Evolutionary conservation across 1,140 invertebrate species (phyloP), one percentile per base, ranked within the genome.

Genomic region (Brachionus rubens): DNA sequence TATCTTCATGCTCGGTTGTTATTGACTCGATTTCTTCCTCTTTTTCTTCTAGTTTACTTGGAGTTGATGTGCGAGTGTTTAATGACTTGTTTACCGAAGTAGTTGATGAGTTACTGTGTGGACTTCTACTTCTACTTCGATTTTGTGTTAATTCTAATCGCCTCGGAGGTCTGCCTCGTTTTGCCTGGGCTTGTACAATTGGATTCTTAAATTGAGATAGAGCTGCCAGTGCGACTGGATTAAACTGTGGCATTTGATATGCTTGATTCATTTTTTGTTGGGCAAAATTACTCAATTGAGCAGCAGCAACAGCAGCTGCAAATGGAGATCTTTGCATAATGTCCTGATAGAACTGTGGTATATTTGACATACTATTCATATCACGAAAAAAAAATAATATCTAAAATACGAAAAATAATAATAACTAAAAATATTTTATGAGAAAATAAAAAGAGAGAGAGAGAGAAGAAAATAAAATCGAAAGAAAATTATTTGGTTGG

Each of bases 321-420:
- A 72, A 54, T 19, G 68, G 68, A 21, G 68, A 72, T 33, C 68
- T 14, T 33, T 59, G 68, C 68, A 72, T 72, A 21, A 72, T 72
- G 28, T 72, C 68, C 68, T 72, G 68, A 50, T 72, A 72, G 12
- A 72, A 30, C 46, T 72, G 68, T 14, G 68, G 68, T 54, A 72
- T 54, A 50, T 52, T 59, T 40, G 54, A 59, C 54, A 59, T 59
- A 33, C 54, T 59, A 59, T 36, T 72, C 68, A 72, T 72, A n/a
- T 28, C 50, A 19, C n/a, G 14, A 50, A 33, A 50, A 50, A n/a
- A 28, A 43, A 12, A 54, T 26, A 26, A 24, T 54, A 28, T 28
- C 24, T 14, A 16, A 46, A 52, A 52, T 21, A 52, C 50, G 50
- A 40, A 36, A 36, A 36, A 59, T n/a, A 59, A 36, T 36, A 33